Evolutionary conservation across 2,888 invertebrate genomes (phyloP), one percentile per base, ranked within the genome.

Genomic region (Zeuzera pyrina): DNA sequence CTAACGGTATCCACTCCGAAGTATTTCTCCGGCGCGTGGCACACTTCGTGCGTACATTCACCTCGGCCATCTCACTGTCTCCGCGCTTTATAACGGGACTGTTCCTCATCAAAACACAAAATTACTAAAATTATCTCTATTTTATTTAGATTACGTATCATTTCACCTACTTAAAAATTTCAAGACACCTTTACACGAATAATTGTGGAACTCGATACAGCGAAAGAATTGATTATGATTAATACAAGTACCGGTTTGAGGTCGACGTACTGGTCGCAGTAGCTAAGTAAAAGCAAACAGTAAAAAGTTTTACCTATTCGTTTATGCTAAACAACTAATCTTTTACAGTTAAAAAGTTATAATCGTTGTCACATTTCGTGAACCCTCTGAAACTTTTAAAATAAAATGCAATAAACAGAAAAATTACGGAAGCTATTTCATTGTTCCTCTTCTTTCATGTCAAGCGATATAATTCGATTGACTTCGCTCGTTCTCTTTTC

Each of bases 11-110:
- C 66, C 69, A 69, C 63, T 71, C 68, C 70, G 76, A 76, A 78
- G 78, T 72, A 69, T 79, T 78, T 79, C 78, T 77, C 70, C 62
- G 69, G 63, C 73, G 63, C 67, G 71, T 77, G 83, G 74, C 81
- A 81, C 79, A 81, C 78, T 79, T 81, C 52, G 69, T 68, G 76
- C 73, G 83, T 79, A 64, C 83, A 66, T 83, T 83, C 83, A 83
- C 83, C 83, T 81, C 70, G 49, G 48, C 67, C 67, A 73, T 76
- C 72, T 72, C 58, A 50, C 59, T 62, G 63, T 64, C 69, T 59
- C 59, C 58, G 45, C 47, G 41, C 36, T 48, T 43, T 38, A 46
- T 50, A 45, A 38, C 38, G 35, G 41, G 35, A 37, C 38, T 31
- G 29, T 32, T 35, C 34, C 39, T 34, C 41, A 37, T 39, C 39